A percentile compares a stretch with the other conserved stretches of the same genome.
phyloP scores from a whole-genome alignment of 2,797 vertebrate genomes.

The Falco columbarius region DNA sequence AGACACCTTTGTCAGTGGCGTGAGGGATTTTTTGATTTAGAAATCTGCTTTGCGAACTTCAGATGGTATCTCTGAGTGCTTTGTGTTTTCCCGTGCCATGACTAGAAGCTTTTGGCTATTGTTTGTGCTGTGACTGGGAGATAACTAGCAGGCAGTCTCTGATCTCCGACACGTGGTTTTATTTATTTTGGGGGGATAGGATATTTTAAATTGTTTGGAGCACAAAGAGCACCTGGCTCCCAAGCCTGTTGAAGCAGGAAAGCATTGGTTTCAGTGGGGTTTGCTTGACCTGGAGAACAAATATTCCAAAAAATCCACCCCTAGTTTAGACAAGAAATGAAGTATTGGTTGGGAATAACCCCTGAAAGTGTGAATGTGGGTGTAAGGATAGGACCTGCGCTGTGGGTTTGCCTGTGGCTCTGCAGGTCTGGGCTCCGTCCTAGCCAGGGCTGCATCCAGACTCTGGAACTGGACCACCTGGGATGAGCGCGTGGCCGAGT shows the following conservation, averaged over 20 bases:
- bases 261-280: neutral
- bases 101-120: neutral
- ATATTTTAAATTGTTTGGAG: neutral
- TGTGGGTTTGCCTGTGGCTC: neutral
- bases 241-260: neutral
- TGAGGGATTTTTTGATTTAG: neutral
- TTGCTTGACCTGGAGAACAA: neutral
- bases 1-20: neutral
- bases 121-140: neutral
- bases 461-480: neutral
- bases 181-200: neutral
- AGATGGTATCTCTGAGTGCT: neutral
- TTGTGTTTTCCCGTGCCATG: neutral
- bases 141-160: neutral
- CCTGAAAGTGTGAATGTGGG: fast-evolving
- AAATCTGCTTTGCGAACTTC: neutral
- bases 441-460: neutral
- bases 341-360: neutral
- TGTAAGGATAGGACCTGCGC: neutral
- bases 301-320: neutral
- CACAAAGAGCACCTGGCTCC: neutral
- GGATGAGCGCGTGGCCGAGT: neutral
- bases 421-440: neutral
- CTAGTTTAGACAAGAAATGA: neutral
- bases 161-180: neutral